These are phyloP conservation scores for Galbula dea DNA, from an alignment of 2,113 vertebrate genomes.

Conservation along the genomic window DNA sequence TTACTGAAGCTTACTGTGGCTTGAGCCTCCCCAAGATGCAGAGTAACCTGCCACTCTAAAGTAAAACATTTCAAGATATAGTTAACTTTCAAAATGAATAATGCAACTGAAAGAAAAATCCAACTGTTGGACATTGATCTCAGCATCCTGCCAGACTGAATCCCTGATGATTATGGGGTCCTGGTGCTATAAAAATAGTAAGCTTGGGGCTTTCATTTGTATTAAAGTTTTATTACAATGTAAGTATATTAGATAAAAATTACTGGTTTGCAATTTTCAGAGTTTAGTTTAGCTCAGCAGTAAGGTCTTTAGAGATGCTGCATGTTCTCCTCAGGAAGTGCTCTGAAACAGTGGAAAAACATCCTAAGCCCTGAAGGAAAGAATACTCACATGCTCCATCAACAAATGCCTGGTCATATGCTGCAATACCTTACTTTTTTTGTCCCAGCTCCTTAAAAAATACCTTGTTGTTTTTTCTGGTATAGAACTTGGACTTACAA, in stretches of 20 bases:
- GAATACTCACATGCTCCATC: not conserved
- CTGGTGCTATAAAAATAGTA: not conserved
- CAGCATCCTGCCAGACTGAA: not conserved
- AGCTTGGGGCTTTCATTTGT: not conserved
- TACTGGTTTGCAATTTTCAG: not conserved
- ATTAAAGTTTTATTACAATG: not conserved
- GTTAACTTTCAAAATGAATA: not conserved
- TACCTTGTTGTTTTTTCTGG: not conserved
- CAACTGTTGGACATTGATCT: not conserved
- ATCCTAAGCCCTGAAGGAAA: not conserved
- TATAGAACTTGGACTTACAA: not conserved
- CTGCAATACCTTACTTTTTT: not conserved
- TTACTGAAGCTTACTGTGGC: not conserved
- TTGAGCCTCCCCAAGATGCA: not conserved
- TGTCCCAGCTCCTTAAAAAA: not conserved
- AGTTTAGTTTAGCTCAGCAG: not conserved
- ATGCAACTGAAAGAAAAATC: not conserved
- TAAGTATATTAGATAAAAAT: not conserved
- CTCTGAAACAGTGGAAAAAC: not conserved
- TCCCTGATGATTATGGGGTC: too few species aligned
- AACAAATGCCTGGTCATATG: not conserved
- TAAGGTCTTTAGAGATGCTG: not conserved
- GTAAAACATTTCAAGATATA: not conserved
- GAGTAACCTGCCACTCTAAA: not conserved
- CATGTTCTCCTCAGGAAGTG: not conserved